These are phyloP conservation scores for Heliopora coerulea DNA, from an alignment of 92 coral and sea anemone genomes.

Conservation along the genomic window DNA sequence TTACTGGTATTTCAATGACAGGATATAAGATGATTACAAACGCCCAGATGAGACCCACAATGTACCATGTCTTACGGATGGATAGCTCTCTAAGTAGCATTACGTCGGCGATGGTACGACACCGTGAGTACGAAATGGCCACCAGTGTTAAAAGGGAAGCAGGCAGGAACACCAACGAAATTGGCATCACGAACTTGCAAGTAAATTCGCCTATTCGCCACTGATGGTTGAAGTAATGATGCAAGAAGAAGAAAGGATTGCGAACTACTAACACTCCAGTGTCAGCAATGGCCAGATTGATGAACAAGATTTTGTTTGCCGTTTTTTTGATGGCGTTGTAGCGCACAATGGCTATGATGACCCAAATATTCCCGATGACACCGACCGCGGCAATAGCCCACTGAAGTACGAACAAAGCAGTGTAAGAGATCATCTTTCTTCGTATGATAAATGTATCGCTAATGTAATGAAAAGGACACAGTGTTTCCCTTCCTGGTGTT, in stretches of 20 bases:
- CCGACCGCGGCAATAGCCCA: slow-evolving; percentile 23
- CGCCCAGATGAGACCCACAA: slow-evolving; percentile 18
- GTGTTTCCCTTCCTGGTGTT: too few relatives aligned
- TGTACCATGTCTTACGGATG: background rate
- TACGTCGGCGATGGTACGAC: slow-evolving; percentile 9
- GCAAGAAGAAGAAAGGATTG: slow-evolving; percentile 29
- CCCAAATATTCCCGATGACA: slow-evolving; percentile 33
- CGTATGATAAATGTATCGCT: too few relatives aligned
- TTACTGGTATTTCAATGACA: slow-evolving; percentile 20
- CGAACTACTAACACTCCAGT: slow-evolving; percentile 29
- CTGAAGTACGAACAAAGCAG: slow-evolving; percentile 4
- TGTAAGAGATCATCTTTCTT: background rate
- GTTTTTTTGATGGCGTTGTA: slow-evolving; percentile 34
- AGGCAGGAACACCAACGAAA: slow-evolving; percentile 34
- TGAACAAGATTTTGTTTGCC: slow-evolving; percentile 28
- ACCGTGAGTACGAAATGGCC: slow-evolving; percentile 33
- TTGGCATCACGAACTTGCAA: slow-evolving; percentile 16
- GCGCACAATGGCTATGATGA: slow-evolving; percentile 23
- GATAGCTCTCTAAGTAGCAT: slow-evolving; percentile 8
- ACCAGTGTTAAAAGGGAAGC: slow-evolving; percentile 23
- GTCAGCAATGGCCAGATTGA: slow-evolving; percentile 35
- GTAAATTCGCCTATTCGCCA: slow-evolving; percentile 30
- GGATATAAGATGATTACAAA: slow-evolving; percentile 19
- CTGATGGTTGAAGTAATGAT: slow-evolving; percentile 1
- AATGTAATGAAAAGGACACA: too few relatives aligned